phyloP scores from a whole-genome alignment of 2,888 invertebrate genomes.

The Sarcophaga carnaria region DNA sequence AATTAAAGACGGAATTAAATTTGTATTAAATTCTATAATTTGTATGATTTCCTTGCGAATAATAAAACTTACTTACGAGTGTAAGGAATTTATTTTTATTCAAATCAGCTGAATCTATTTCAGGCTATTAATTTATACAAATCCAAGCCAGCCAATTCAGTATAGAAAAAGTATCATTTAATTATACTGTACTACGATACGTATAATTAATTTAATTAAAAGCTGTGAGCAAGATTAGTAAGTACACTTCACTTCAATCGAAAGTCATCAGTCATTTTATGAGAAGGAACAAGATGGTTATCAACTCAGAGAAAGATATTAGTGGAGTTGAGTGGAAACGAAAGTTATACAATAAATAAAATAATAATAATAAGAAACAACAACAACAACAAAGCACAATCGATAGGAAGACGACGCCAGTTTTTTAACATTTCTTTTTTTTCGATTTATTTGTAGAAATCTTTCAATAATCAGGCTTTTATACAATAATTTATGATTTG shows the following conservation, averaged over 20 bases:
- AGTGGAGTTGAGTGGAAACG: background rate
- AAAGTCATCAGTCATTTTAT: constrained; percentile 8
- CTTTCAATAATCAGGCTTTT: constrained; percentile 28
- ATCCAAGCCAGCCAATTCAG: background rate
- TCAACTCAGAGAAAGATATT: background rate
- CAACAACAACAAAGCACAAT: no score
- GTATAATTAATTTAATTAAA: constrained; percentile 14
- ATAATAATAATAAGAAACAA: background rate
- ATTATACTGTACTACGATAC: background rate
- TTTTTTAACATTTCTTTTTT: background rate
- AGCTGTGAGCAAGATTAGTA: constrained; percentile 3
- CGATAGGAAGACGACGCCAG: no score
- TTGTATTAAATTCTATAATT: no score
- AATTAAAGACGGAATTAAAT: no score
- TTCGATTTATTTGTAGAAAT: constrained; percentile 36
- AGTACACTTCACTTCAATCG: constrained; percentile 13
- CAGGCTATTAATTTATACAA: background rate
- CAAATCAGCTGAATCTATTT: background rate
- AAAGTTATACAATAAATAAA: constrained; percentile 21
- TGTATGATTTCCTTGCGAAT: background rate
- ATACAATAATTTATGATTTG: constrained; percentile 35
- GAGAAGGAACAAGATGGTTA: constrained; percentile 31
- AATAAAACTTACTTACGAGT: background rate
- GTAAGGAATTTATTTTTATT: background rate
- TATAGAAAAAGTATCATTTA: background rate